Percentiles rank a stretch among this genome's conserved stretches.
These are phyloP conservation scores for Athene cunicularia DNA, from an alignment of 2,113 vertebrate genomes.

Conservation along the genomic window DNA sequence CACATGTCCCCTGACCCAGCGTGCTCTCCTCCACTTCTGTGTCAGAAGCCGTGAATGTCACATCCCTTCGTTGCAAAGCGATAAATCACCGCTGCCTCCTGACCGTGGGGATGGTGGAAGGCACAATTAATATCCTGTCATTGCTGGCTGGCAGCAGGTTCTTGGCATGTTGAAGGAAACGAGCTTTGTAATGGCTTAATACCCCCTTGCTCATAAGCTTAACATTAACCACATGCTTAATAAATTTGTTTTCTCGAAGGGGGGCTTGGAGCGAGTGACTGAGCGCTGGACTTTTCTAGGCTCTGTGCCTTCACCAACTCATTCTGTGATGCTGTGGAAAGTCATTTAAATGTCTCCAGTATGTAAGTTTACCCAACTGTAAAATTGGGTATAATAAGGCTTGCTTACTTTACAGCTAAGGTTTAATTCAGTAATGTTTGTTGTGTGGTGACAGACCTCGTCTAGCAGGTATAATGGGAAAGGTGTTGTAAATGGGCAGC, in stretches of 20 bases:
- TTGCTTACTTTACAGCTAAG: constrained; percentile 41
- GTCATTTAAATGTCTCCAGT: neutral
- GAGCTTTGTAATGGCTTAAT: neutral
- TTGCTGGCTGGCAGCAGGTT: neutral
- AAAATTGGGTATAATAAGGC: constrained; percentile 47
- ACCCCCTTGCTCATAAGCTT: neutral
- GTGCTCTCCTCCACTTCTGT: neutral
- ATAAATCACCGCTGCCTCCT: neutral
- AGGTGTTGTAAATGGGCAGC: neutral
- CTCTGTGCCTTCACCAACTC: neutral
- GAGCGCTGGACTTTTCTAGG: neutral
- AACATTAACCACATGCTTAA: neutral
- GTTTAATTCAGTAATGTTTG: constrained; percentile 26
- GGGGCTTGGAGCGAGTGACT: neutral
- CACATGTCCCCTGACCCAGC: neutral
- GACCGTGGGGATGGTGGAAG: neutral
- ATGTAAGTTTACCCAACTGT: constrained; percentile 35
- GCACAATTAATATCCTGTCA: neutral
- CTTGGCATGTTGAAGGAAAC: neutral
- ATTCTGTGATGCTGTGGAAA: neutral
- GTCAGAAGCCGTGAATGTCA: neutral
- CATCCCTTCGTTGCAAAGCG: neutral
- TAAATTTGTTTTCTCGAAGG: neutral
- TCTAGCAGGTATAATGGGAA: neutral
- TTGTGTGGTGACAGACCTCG: neutral